Base-by-base conservation (phyloP, 2,888 invertebrate species). In the Idaea straminata region DNA sequence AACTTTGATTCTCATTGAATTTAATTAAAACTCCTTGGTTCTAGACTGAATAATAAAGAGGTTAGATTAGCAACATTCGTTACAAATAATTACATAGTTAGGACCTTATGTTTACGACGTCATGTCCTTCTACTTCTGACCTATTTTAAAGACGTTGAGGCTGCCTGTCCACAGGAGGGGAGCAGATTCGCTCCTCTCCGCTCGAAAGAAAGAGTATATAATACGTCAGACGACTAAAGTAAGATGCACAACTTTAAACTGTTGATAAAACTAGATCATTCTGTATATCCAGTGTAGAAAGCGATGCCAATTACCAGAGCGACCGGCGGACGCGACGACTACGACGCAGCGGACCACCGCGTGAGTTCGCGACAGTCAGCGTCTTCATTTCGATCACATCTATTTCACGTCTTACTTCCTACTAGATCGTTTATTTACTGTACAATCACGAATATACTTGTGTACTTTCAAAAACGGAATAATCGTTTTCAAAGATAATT, bases 251-350 rank as follows among this genome's bases (percentile, higher is more conserved):
- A 15, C 16, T 16, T 59, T 59, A 15, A 15, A 59, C 58, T 0
- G 15, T 59, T 16, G 4, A 3, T 25, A 59, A 15, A 15, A 59
- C 58, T 47, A 16, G 25, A 69, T 66, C 64, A 67, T 61, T 61
- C 65, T 58, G 65, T 71, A 66, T 68, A 62, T 47, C 61, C 62
- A 38, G 67, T 66, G 69, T 69, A 72, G 71, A 73, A 73, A 73
- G 73, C 68, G 71, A 59, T 70, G 69, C 73, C 72, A 72, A 73
- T 73, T 73, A 73, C 67, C 62, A 58, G 63, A 59, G 61, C 58
- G 62, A 64, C 64, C 61, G 25, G 57, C 61, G 59, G 34, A 13
- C 47, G 47, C n/a, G 61, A 59, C 64, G 13, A 25, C 25, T 25
- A 25, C 25, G 38, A 63, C 63, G 13, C 47, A 58, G 38, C 59